Percentiles rank a stretch among this genome's conserved stretches.
Conservation (phyloP, 2,113 vertebrate species). For the Chloropsis hardwickii region DNA sequence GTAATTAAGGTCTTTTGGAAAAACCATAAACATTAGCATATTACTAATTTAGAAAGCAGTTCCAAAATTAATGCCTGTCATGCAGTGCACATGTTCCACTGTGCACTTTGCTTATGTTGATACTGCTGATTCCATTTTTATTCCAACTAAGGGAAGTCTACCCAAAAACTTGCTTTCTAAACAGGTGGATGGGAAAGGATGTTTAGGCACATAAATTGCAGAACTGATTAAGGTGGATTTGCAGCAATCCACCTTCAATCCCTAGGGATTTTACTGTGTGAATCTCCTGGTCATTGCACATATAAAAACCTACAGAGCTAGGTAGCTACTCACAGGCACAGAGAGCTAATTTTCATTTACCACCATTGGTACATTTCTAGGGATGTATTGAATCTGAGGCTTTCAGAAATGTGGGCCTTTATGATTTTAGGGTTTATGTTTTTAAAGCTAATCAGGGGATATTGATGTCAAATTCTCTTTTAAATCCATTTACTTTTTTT, state of each 20-base stretch:
- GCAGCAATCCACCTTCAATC: neutral
- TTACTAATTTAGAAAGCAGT: neutral
- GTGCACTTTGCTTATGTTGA: neutral
- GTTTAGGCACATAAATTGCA: neutral
- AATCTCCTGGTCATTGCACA: neutral
- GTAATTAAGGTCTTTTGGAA: neutral
- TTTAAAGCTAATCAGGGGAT: neutral
- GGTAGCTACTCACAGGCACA: neutral
- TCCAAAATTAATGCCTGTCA: neutral
- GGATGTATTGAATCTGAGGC: neutral
- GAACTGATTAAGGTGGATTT: neutral
- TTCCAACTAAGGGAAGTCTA: neutral
- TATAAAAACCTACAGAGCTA: neutral
- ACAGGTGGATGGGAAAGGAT: neutral
- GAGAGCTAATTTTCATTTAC: neutral
- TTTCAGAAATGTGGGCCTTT: neutral
- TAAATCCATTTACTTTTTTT: neutral
- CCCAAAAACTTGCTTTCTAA: neutral
- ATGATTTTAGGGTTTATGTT: neutral
- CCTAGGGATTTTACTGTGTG: neutral
- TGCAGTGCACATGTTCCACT: neutral
- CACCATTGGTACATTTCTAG: neutral
- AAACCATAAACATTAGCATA: neutral
- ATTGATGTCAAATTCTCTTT: neutral
- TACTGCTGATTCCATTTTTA: conserved; percentile 8